Percentiles rank a stretch among this genome's conserved stretches.
Conservation (phyloP, 2,113 vertebrate genomes). For the Archilochus colubris region DNA sequence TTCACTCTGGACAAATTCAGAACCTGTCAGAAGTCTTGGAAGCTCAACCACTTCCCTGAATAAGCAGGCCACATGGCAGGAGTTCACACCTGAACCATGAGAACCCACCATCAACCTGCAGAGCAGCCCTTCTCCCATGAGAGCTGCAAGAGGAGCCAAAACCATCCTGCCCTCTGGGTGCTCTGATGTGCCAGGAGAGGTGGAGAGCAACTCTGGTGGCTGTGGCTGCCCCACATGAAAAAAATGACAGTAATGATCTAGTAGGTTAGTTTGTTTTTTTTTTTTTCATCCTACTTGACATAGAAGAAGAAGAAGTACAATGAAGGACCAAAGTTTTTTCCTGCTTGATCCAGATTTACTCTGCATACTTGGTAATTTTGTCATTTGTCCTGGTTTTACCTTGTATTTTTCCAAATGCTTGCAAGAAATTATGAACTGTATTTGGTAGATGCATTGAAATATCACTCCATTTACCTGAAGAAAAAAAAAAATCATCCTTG, state of each 20-base stretch:
- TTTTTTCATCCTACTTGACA: not conserved
- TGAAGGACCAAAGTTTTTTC: not conserved
- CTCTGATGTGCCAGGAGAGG: not conserved
- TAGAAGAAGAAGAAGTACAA: not conserved
- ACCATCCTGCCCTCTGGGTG: not conserved
- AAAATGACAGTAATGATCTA: slow-evolving; percentile 31
- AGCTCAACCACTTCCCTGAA: not conserved
- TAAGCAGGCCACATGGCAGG: not conserved
- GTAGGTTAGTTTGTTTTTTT: slow-evolving; percentile 47
- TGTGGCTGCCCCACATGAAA: not conserved
- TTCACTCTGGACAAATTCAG: slow-evolving; percentile 12
- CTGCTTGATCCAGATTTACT: not conserved
- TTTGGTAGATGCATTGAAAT: not conserved
- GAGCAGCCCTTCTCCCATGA: not conserved
- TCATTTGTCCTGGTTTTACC: not conserved
- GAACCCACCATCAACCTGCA: slow-evolving; percentile 67
- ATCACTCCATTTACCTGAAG: not conserved
- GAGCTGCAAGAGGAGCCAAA: slow-evolving; percentile 32
- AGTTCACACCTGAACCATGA: slow-evolving; percentile 63
- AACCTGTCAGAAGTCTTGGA: not conserved
- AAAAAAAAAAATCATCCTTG: not conserved
- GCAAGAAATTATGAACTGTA: not conserved
- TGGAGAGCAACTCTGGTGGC: not conserved
- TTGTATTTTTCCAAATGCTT: not conserved
- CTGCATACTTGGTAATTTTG: not conserved